These are phyloP conservation scores for Dendrolimus houi DNA, from an alignment of 2,888 invertebrate species.

Conservation along the genomic window DNA sequence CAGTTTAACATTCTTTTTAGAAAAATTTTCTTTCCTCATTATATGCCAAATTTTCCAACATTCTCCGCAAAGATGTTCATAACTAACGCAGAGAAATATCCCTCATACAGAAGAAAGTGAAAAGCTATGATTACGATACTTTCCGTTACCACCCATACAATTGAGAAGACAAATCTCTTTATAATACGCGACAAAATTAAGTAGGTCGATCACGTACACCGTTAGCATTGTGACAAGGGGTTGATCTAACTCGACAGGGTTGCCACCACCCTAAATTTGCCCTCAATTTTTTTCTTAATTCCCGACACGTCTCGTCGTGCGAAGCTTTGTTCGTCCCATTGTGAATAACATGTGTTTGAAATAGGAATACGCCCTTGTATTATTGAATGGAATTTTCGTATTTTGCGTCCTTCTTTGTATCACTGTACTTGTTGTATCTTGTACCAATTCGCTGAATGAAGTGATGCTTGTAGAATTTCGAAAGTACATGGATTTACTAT, in stretches of 20 bases:
- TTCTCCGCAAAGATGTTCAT: too few species aligned
- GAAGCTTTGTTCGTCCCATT: constrained; percentile 60
- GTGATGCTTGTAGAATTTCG: neutral
- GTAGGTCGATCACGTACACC: constrained; percentile 53
- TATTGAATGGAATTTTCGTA: constrained; percentile 41
- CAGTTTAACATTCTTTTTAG: too few species aligned
- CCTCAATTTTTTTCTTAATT: constrained; percentile 62
- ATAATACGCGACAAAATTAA: constrained; percentile 38
- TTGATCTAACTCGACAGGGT: constrained; percentile 49
- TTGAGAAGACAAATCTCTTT: constrained; percentile 30
- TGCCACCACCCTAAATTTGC: constrained; percentile 50
- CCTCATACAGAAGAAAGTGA: neutral
- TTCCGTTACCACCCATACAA: constrained; percentile 4
- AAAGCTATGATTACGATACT: neutral
- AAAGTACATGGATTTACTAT: too few species aligned
- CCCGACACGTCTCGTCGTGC: constrained; percentile 49
- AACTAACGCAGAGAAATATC: too few species aligned
- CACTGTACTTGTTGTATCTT: constrained; percentile 7
- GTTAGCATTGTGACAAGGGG: constrained; percentile 55
- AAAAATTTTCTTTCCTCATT: too few species aligned
- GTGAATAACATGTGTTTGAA: constrained; percentile 47
- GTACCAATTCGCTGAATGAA: neutral
- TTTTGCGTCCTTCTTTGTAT: constrained; percentile 30
- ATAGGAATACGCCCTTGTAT: constrained; percentile 44
- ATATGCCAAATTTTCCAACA: too few species aligned